Base-by-base conservation (phyloP, 2,797 vertebrate genomes). In the Diplodus puntazzo region DNA sequence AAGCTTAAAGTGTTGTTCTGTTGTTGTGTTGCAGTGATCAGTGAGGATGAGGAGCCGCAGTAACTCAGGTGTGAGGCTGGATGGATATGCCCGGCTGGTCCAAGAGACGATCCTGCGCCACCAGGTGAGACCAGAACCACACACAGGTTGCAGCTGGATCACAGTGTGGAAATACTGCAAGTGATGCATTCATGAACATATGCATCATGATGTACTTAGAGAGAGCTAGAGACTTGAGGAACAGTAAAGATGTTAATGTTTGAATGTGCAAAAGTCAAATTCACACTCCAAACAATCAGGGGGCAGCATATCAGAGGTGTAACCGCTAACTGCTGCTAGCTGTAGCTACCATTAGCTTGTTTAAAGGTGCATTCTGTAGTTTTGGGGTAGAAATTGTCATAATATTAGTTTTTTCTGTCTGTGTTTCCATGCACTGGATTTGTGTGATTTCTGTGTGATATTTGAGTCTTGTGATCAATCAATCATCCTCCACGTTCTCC, bases 51-150 rank as follows among this genome's bases (percentile, higher is more conserved):
- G 98, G 92, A 99, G 98, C 93, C 95, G 98, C 87, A 99, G 98
- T 91, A 99, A 99, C 89, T 99, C 98, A 0, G 98, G 98, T 49
- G 98, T 99, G 79, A 95, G 97, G 23, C 92, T 99, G 88, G 98
- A 99, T 75, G 96, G 96, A 1, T 99, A 97, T 34, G 97, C 97
- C 69, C 93, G 97, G 45, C 94, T 99, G 55, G 95, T 99, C 46
- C 98, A 99, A 25, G 96, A 97, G 85, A 99, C 98, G 6, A 98
- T 99, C 88, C 93, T 99, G 46, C 95, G 96, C 78, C 96, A 97
- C 76, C 98, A 99, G 97, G 98, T 98, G 89, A 91, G 93, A 81
- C 4, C 62, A 61, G 8, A 59, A 13, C 23, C 42, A 30, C 3
- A n/a, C 46, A 25, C 2, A 23, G 20, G 34, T 9, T 9, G 34